These are phyloP conservation scores for Pilophorus perplexus DNA, from an alignment of 2,888 invertebrate genomes.

Conservation along the genomic window DNA sequence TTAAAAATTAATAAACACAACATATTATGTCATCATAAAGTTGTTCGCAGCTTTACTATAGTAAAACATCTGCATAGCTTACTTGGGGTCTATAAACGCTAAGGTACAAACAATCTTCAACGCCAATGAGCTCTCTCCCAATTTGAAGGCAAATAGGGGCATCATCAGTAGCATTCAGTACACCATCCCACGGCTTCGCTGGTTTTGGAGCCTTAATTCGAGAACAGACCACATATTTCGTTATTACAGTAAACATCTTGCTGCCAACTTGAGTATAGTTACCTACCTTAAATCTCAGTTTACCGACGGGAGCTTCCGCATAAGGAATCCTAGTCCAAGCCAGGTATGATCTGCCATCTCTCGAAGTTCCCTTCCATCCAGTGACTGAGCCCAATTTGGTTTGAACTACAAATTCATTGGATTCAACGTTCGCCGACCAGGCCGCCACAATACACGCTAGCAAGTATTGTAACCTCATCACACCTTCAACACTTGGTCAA, in stretches of 20 bases:
- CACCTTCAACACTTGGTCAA: no score
- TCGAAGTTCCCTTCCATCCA: neutral
- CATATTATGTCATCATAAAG: no score
- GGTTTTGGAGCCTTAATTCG: neutral
- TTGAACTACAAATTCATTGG: no score
- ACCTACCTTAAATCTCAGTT: slow-evolving; percentile 11
- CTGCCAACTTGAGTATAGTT: no score
- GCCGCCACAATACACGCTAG: no score
- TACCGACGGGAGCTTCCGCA: slow-evolving; percentile 5
- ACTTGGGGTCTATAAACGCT: slow-evolving; percentile 2
- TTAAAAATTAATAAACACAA: neutral
- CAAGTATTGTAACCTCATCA: no score
- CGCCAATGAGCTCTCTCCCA: neutral
- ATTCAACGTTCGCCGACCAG: no score
- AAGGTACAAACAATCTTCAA: slow-evolving; percentile 4
- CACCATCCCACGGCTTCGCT: neutral
- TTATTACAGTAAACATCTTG: no score
- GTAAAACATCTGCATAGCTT: no score
- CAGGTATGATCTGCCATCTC: neutral
- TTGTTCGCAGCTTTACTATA: no score
- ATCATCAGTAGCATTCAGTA: neutral
- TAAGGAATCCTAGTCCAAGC: neutral
- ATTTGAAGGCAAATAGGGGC: neutral
- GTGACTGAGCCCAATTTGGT: neutral
- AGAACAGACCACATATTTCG: no score